Base-by-base conservation (phyloP, 23 tunicate genomes). In the Aplidium turbinatum region DNA sequence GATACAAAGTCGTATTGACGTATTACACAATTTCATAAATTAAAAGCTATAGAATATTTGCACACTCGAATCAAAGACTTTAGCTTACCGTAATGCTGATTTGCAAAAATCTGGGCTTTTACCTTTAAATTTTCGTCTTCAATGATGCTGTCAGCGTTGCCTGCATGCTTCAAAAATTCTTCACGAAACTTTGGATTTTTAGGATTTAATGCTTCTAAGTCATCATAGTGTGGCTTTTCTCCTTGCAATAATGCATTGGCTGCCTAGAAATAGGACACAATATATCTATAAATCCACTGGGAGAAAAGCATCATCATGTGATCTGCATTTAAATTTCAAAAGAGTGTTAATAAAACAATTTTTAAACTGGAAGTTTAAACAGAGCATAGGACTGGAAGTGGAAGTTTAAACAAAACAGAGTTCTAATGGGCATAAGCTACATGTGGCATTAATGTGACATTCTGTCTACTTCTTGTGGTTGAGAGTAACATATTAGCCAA, bases 211-310 rank as follows among this genome's bases (percentile, higher is more conserved):
- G 38, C 58, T 21, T 57, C 46, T 20, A 0, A 33, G 23, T 2
- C 45, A 42, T 0, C 36, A 45, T 20, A 36, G 16, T 27, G 34
- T 18, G 47, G 60, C 52, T 24, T 66, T 47, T 47, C 76, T 47
- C 88, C 88, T 73, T 82, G 79, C 38, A 82, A 42, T 76, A 82
- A 31, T 1, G 53, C 69, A 31, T 82, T 64, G 19, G 88, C 88
- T 32, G 78, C 58, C 88, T 82, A 35, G 46, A 50, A 58, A 19
- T 6, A 25, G 27, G 46, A 58, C 34, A 58, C n/a, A n/a, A n/a
- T n/a, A n/a, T n/a, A n/a, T n/a, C n/a, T n/a, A n/a, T n/a, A n/a
- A n/a, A n/a, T n/a, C n/a, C n/a, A n/a, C n/a, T n/a, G n/a, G n/a
- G n/a, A n/a, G 50, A 42, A 9, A 42, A 42, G 16, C 11, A 9